phyloP scores from a whole-genome alignment of 2,888 invertebrate genomes.

The Phortica okadai region DNA sequence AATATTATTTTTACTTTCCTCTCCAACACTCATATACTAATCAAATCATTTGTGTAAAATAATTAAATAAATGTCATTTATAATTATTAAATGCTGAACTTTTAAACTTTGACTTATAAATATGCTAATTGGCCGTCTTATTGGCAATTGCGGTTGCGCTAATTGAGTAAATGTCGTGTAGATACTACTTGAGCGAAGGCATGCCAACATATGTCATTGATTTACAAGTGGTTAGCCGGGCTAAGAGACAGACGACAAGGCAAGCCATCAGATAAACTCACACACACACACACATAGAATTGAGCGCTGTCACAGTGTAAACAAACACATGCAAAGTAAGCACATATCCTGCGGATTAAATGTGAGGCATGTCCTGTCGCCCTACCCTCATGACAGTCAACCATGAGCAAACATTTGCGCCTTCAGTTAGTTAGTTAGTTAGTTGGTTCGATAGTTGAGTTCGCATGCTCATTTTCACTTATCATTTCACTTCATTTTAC shows the following conservation, averaged over 20 bases:
- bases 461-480: constrained; percentile 51
- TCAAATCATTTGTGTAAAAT: no score
- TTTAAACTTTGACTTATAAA: background rate
- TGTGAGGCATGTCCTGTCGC: background rate
- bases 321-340: background rate
- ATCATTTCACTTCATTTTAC: constrained; percentile 68
- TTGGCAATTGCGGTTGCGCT: constrained; percentile 20
- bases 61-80: background rate
- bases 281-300: constrained; percentile 11
- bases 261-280: background rate
- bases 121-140: background rate
- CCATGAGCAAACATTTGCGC: background rate
- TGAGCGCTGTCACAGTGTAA: background rate
- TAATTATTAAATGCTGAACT: background rate
- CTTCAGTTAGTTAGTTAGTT: no score
- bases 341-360: constrained; percentile 19
- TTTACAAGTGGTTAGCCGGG: background rate
- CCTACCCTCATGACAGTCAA: background rate
- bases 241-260: background rate
- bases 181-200: background rate
- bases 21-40: no score
- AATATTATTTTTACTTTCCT: no score
- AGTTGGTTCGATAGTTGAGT: background rate
- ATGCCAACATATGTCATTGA: background rate
- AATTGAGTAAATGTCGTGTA: constrained; percentile 13